These are phyloP conservation scores for Pipistrellus pygmaeus DNA, from an alignment of 2,797 vertebrate genomes.

Conservation along the genomic window DNA sequence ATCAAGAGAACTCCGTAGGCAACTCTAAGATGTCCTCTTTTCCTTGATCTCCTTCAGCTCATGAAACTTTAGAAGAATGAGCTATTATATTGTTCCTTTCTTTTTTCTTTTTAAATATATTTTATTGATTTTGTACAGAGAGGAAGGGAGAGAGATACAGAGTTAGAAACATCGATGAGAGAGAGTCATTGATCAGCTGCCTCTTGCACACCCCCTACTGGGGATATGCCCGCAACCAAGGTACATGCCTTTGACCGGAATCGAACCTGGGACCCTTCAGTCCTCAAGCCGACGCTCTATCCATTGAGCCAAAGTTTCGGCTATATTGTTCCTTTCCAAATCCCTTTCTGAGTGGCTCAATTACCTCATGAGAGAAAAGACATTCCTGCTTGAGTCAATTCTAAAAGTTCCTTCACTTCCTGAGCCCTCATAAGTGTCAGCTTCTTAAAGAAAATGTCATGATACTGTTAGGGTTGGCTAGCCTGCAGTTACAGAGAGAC, in stretches of 20 bases:
- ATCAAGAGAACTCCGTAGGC: not conserved
- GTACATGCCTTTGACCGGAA: too few species aligned
- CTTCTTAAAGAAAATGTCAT: not conserved
- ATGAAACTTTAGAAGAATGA: not conserved
- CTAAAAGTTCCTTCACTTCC: not conserved
- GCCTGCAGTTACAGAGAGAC: not conserved
- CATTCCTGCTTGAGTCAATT: not conserved
- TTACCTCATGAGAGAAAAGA: not conserved
- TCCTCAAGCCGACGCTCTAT: too few species aligned
- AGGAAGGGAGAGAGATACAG: too few species aligned
- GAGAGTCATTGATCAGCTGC: too few species aligned
- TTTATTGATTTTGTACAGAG: too few species aligned
- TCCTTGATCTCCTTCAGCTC: not conserved
- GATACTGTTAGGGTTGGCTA: not conserved
- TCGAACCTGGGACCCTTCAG: too few species aligned
- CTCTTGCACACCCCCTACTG: too few species aligned
- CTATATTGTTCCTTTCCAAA: not conserved
- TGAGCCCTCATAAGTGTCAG: not conserved
- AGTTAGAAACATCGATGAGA: too few species aligned
- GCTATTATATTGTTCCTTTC: not conserved
- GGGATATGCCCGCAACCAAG: too few species aligned
- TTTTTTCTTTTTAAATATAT: too few species aligned
- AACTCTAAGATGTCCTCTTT: not conserved
- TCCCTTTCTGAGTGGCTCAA: not conserved
- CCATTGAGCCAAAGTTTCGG: too few species aligned